A percentile compares a stretch with the other conserved stretches of the same genome.
Conservation (phyloP, 2,113 vertebrate genomes). For the Triplophysa rosa region DNA sequence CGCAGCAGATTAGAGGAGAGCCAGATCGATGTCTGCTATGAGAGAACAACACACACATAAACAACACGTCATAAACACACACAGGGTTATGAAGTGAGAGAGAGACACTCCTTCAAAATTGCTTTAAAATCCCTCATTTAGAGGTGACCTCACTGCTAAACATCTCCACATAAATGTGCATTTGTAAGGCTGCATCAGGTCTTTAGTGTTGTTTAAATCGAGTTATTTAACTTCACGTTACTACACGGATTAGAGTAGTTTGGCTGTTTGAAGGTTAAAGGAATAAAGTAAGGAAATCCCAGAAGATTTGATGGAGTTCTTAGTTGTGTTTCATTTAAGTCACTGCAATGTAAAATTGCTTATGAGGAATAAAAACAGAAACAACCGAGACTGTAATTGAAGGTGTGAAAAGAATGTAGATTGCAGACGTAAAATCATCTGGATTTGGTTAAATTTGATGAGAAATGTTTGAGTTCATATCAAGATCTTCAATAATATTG, state of each 20-base stretch:
- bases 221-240: not conserved
- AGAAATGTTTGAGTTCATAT: no score
- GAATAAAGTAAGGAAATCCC: not conserved
- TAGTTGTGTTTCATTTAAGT: not conserved
- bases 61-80: not conserved
- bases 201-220: not conserved
- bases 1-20: constrained; percentile 4
- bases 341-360: no score
- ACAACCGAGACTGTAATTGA: no score
- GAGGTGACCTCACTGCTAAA: not conserved
- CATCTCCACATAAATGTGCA: not conserved
- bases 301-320: no score
- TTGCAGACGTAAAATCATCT: no score
- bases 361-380: no score
- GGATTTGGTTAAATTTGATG: no score
- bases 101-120: not conserved
- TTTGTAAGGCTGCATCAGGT: not conserved
- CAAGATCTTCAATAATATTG: no score
- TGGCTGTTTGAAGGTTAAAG: not conserved
- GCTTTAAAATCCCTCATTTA: constrained; percentile 1
- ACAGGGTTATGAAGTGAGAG: not conserved
- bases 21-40: constrained; percentile 2
- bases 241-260: not conserved
- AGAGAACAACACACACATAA: not conserved
- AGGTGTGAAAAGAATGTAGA: no score